phyloP scores from a whole-genome alignment of 2,888 invertebrate species.

The Eilema griseolum region DNA sequence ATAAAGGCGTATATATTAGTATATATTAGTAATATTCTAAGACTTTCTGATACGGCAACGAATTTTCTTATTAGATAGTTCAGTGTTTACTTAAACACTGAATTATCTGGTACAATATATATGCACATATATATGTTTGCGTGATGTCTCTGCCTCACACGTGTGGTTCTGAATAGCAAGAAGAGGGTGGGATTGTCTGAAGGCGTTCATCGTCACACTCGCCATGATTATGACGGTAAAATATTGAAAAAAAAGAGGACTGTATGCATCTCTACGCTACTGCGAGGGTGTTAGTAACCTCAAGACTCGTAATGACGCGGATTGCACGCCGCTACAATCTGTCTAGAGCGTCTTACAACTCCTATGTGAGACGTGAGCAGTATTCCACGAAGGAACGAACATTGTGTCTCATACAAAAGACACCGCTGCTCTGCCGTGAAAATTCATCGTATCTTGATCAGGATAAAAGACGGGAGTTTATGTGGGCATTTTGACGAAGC shows the following conservation, averaged over 20 bases:
- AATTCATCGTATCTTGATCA: neutral
- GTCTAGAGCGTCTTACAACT: neutral
- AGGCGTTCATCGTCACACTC: neutral
- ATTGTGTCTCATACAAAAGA: constrained; percentile 2
- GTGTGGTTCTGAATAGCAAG: no score
- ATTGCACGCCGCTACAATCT: neutral
- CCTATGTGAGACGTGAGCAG: neutral
- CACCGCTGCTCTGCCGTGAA: neutral
- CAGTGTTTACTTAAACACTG: no score
- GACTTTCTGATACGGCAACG: no score
- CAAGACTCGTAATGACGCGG: neutral
- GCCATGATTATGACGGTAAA: neutral
- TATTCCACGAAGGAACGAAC: neutral
- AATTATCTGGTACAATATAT: no score
- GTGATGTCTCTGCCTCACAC: no score
- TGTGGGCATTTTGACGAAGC: neutral
- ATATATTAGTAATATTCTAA: no score
- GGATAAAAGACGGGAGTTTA: neutral
- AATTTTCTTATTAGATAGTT: no score
- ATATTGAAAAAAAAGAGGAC: neutral
- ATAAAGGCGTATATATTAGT: no score
- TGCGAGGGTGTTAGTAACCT: neutral
- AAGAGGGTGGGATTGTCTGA: neutral
- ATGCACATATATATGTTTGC: no score
- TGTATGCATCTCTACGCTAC: neutral